Evolutionary conservation across 1,140 invertebrate species (phyloP), one percentile per base, ranked within the genome.

Genomic region (Pogonus chalceus): DNA sequence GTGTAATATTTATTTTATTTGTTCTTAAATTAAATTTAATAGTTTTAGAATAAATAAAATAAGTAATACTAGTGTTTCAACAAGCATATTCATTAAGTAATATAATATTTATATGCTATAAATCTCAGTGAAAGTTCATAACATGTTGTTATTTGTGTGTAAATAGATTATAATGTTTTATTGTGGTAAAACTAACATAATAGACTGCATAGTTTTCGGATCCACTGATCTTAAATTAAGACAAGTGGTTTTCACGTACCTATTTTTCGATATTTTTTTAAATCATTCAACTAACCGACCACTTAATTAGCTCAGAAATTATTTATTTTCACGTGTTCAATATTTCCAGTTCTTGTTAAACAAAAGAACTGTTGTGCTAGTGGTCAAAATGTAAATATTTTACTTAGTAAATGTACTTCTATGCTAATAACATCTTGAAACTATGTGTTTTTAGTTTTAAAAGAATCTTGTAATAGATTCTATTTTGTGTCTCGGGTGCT

Each of bases 151-250:
- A 43, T 43, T 43, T 43, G n/a, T 43, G 3, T 43, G 37, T 43
- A 43, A 43, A 43, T 43, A 43, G 18, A 43, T 43, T 12, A 12
- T 43, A 43, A 43, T 43, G 37, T 43, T 43, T 43, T 43, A 43
- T 43, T 43, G 9, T 43, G 18, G 37, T 43, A 43, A 43, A 43
- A 43, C 37, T 43, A 43, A 43, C 37, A 43, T 10, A 10, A 12
- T 43, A 43, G 37, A 43, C 37, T 43, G 18, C 18, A 12, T 43
- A 43, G 37, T 43, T 16, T 4, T 31, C 37, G 18, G 37, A 43
- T 43, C 26, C 37, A 43, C 37, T 43, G 18, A 43, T 43, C 37
- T 43, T 43, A 43, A 43, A 43, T 43, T 43, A 43, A 43, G 37
- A 43, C 9, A 16, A 43, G 37, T 43, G 37, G 37, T 43, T 9